Evolutionary conservation across 2,888 invertebrate genomes (phyloP).

Genomic region (Hirtodrosophila trivittata): DNA sequence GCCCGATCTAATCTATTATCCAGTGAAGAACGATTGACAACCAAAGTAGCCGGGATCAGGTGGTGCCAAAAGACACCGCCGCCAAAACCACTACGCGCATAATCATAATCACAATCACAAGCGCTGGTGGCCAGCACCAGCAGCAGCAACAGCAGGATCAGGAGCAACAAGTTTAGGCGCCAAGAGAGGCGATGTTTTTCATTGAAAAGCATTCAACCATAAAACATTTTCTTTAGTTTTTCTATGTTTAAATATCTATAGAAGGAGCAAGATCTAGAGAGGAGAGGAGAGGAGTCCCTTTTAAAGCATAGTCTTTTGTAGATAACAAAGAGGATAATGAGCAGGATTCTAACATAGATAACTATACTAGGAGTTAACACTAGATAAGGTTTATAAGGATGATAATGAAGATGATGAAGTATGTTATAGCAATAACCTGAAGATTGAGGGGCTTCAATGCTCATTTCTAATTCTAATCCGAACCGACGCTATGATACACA

Average conservation of each 20-base stretch:
- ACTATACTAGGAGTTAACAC: too few species aligned
- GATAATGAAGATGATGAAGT: not conserved
- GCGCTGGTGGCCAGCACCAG: constrained; percentile 74
- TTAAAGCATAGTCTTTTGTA: constrained; percentile 37
- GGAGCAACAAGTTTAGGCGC: constrained; percentile 66
- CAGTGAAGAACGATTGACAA: constrained; percentile 84
- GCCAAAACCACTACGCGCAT: constrained; percentile 49
- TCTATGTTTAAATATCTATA: too few species aligned
- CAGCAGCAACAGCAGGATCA: constrained; percentile 47
- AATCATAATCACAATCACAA: constrained; percentile 64
- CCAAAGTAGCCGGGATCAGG: constrained; percentile 73
- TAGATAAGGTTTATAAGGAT: constrained; percentile 47
- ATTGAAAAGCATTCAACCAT: constrained; percentile 63
- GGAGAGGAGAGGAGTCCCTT: constrained; percentile 1
- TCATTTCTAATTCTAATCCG: constrained; percentile 64
- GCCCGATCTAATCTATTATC: constrained; percentile 82
- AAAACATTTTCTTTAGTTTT: constrained; percentile 27
- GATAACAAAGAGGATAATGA: constrained; percentile 44
- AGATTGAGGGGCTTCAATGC: constrained; percentile 49
- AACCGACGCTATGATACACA: constrained; percentile 61
- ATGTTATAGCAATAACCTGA: constrained; percentile 58
- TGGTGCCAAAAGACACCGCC: constrained; percentile 50
- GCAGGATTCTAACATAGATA: too few species aligned
- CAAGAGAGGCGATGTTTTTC: constrained; percentile 82
- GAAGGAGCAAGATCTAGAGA: not conserved